Percentiles rank a stretch among this genome's conserved stretches.
phyloP scores from a whole-genome alignment of 2,113 vertebrate species.

The Bambusicola thoracicus region DNA sequence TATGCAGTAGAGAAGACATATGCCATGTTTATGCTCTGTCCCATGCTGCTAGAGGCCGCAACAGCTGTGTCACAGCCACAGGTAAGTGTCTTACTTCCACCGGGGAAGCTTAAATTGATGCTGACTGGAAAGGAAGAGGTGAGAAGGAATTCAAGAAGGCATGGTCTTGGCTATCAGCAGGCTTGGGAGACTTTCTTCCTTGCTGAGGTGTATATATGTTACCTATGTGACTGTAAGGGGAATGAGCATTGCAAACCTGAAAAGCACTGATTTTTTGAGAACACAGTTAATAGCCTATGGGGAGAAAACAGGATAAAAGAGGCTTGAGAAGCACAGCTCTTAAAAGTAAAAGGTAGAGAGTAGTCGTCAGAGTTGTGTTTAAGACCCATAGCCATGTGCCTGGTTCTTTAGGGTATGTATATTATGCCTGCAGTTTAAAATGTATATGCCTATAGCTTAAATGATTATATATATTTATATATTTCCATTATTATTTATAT shows the following conservation, averaged over 20 bases:
- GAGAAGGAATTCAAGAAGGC: not conserved
- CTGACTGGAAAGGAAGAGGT: not conserved
- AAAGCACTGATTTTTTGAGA: not conserved
- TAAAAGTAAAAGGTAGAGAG: not conserved
- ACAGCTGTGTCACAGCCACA: not conserved
- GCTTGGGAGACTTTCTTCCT: not conserved
- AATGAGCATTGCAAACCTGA: not conserved
- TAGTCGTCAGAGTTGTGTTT: not conserved
- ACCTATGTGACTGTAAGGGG: not conserved
- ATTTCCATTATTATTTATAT: too few relatives aligned
- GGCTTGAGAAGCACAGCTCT: not conserved
- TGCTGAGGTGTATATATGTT: not conserved
- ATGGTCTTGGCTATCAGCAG: too few relatives aligned
- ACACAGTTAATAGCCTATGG: not conserved
- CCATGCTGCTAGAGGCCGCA: rapidly evolving
- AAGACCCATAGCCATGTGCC: not conserved
- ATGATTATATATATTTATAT: rapidly evolving
- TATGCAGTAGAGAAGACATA: not conserved
- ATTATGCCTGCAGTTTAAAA: too few relatives aligned
- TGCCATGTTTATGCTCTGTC: not conserved
- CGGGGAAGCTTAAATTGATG: too few relatives aligned
- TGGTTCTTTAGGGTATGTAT: not conserved
- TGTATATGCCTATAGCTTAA: rapidly evolving
- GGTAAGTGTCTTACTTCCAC: not conserved
- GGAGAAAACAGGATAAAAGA: not conserved